Evolutionary conservation across 2,888 invertebrate species (phyloP).

Genomic region (Volucella inflata): DNA sequence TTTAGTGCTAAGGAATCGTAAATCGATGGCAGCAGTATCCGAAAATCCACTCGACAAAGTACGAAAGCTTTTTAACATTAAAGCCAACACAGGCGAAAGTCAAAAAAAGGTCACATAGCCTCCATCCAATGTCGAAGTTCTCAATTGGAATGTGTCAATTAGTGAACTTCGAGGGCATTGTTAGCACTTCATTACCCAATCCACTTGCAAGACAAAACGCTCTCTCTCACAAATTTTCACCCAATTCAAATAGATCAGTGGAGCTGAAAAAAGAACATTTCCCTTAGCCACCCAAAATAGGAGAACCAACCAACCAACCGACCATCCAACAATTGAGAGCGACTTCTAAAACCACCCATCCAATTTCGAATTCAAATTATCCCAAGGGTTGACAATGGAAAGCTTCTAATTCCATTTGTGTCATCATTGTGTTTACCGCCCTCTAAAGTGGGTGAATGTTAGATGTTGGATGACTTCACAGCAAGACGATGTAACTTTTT

Average conservation of each 20-base stretch:
- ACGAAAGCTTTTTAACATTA: slow-evolving; percentile 57
- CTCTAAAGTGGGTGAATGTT: neutral
- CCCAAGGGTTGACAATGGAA: slow-evolving; percentile 42
- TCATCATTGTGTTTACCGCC: slow-evolving; percentile 29
- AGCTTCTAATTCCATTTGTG: slow-evolving; percentile 65
- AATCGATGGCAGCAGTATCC: slow-evolving; percentile 42
- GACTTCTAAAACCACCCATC: neutral
- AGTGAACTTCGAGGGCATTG: slow-evolving; percentile 72
- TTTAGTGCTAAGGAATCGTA: slow-evolving; percentile 54
- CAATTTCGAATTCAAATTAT: slow-evolving; percentile 71
- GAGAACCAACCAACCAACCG: neutral
- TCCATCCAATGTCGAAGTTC: slow-evolving; percentile 12
- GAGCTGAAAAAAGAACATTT: slow-evolving; percentile 66
- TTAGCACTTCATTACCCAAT: slow-evolving; percentile 75
- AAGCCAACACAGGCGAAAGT: slow-evolving; percentile 40
- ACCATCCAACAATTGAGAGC: no score
- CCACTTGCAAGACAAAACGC: slow-evolving; percentile 37
- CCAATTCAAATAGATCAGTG: slow-evolving; percentile 71
- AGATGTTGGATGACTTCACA: slow-evolving; percentile 5
- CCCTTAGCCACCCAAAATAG: neutral
- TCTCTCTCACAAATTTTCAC: slow-evolving; percentile 67
- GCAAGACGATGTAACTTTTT: slow-evolving; percentile 54
- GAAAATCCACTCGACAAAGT: slow-evolving; percentile 66
- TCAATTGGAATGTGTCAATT: slow-evolving; percentile 73
- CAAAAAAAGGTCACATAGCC: slow-evolving; percentile 63